phyloP scores from a whole-genome alignment of 1,140 invertebrate species.

The Stenopsyche tienmushanensis region DNA sequence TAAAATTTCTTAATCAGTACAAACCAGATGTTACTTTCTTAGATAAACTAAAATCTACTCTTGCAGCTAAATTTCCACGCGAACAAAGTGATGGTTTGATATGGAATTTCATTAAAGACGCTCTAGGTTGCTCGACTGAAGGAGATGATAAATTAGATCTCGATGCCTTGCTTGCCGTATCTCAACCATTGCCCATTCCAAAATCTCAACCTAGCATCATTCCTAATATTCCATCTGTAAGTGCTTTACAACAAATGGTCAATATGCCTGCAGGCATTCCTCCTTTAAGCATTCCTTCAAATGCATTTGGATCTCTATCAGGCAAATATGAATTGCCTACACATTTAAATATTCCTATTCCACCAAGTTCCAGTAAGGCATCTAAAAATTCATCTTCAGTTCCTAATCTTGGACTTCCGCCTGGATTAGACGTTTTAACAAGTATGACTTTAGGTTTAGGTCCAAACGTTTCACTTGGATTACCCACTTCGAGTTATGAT shows the following conservation, averaged over 20 bases:
- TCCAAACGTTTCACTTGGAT: conserved; percentile 49
- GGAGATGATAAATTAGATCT: conserved; percentile 59
- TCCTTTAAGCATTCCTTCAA: conserved; percentile 50
- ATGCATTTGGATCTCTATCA: conserved; percentile 49
- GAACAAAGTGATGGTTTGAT: conserved; percentile 65
- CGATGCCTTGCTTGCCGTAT: conserved; percentile 56
- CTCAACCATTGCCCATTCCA: conserved; percentile 55
- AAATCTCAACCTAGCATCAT: conserved; percentile 52
- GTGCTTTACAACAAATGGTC: conserved; percentile 55
- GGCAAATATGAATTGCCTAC: conserved; percentile 54
- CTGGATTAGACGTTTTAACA: conserved; percentile 54
- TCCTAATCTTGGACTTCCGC: conserved; percentile 45
- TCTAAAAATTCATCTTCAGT: conserved; percentile 50
- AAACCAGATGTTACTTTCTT: conserved; percentile 73
- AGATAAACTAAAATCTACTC: conserved; percentile 73
- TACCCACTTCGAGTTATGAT: conserved; percentile 48
- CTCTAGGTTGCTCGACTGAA: conserved; percentile 56
- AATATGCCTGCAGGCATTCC: conserved; percentile 53
- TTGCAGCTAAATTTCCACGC: conserved; percentile 65
- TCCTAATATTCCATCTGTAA: conserved; percentile 54
- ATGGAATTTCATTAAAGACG: conserved; percentile 63
- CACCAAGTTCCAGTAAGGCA: conserved; percentile 50
- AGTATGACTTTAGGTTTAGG: conserved; percentile 55
- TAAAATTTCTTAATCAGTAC: conserved; percentile 76
- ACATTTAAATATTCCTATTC: conserved; percentile 52